Evolutionary conservation across 2,888 invertebrate species (phyloP).

Genomic region (Acrocyrtus sp.): DNA sequence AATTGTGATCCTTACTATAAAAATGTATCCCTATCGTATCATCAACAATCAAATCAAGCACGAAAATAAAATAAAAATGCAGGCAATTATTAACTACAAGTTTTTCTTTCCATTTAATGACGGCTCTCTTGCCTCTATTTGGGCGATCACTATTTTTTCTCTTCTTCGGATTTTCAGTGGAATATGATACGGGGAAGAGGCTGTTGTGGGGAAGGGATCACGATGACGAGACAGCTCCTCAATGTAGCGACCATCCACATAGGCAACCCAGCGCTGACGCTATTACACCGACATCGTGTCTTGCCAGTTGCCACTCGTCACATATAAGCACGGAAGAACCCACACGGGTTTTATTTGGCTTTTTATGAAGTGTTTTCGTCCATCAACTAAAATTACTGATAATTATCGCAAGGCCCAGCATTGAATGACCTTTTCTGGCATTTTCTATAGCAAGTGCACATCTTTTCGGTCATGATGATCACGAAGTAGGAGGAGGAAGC

Average conservation of each 20-base stretch:
- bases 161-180: too few relatives aligned
- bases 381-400: too few relatives aligned
- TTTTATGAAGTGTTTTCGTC: too few relatives aligned
- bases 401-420: too few relatives aligned
- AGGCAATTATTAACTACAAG: too few relatives aligned
- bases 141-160: conserved; percentile 22
- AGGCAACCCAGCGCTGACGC: neutral
- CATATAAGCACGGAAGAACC: too few relatives aligned
- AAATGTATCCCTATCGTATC: neutral
- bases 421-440: too few relatives aligned
- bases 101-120: too few relatives aligned
- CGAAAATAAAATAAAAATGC: neutral
- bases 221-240: neutral
- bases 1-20: conserved; percentile 32
- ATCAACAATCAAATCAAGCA: neutral
- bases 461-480: conserved; percentile 43
- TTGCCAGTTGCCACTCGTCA: conserved; percentile 4
- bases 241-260: too few relatives aligned
- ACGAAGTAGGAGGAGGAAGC: conserved; percentile 19
- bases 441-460: neutral
- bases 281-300: conserved; percentile 25
- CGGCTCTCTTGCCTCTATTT: conserved; percentile 32
- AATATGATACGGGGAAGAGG: too few relatives aligned
- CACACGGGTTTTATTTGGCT: too few relatives aligned
- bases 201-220: neutral